These are phyloP conservation scores for Drosophila yakuba DNA, from an alignment of 1,140 invertebrate species.

Conservation along the genomic window DNA sequence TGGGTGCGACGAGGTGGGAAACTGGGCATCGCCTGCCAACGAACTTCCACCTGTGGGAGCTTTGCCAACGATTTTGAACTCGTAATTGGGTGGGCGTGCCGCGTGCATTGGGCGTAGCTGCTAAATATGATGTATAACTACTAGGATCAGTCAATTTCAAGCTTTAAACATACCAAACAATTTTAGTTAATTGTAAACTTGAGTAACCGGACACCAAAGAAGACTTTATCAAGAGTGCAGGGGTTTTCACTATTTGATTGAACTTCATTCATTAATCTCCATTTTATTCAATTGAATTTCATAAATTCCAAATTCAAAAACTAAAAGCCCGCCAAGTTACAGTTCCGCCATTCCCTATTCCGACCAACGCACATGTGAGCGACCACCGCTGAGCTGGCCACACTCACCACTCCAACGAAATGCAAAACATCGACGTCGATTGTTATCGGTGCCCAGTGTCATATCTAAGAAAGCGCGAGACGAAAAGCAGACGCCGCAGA, in stretches of 20 bases:
- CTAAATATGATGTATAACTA: background rate
- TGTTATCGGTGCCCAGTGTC: background rate
- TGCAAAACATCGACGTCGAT: background rate
- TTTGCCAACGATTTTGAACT: slow-evolving; percentile 14
- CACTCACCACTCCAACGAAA: background rate
- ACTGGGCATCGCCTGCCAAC: background rate
- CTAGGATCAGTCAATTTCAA: background rate
- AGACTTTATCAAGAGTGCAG: no score
- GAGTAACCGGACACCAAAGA: no score
- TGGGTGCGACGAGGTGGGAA: slow-evolving; percentile 43
- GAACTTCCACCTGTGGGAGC: slow-evolving; percentile 49
- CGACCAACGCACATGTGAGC: no score
- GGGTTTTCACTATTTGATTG: no score
- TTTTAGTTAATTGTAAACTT: no score
- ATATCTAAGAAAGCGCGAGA: slow-evolving; percentile 26
- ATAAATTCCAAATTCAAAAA: no score
- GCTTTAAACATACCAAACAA: no score
- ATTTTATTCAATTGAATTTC: no score
- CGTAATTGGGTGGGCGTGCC: background rate
- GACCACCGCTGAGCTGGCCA: background rate
- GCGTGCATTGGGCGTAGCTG: background rate
- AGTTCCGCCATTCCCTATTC: no score
- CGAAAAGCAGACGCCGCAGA: slow-evolving; percentile 59
- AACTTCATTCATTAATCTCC: no score
- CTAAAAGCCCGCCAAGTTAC: no score